Evolutionary conservation across 1,140 invertebrate species (phyloP).

Genomic region (Drosophila subobscura): DNA sequence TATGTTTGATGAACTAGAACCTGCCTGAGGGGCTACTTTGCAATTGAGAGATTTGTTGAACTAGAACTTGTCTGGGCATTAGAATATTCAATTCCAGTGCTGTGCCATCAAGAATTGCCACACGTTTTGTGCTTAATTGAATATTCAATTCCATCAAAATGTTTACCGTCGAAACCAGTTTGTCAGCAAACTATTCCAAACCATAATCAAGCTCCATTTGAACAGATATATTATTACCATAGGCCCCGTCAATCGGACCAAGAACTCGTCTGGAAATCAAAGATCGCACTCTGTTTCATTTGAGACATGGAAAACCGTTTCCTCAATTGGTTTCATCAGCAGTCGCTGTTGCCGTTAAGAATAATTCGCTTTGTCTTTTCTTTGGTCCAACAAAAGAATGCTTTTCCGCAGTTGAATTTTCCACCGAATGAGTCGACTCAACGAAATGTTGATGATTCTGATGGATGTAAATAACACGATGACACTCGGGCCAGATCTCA

Average conservation of each 20-base stretch:
- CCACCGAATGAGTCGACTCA: constrained; percentile 13
- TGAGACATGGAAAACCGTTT: constrained; percentile 36
- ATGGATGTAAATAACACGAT: constrained; percentile 67
- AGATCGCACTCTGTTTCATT: background rate
- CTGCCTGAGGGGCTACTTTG: constrained; percentile 12
- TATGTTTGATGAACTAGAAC: constrained; percentile 46
- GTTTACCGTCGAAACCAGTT: constrained; percentile 22
- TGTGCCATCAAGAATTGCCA: background rate
- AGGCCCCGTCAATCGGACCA: constrained; percentile 1
- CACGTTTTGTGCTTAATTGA: constrained; percentile 10
- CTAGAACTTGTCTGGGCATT: constrained; percentile 29
- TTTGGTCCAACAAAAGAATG: constrained; percentile 55
- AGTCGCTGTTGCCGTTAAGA: background rate
- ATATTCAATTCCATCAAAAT: constrained; percentile 19
- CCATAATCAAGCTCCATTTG: constrained; percentile 31
- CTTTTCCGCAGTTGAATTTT: constrained; percentile 49
- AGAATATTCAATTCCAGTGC: background rate
- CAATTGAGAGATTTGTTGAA: constrained; percentile 21
- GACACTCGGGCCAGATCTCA: constrained; percentile 32
- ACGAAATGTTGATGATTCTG: constrained; percentile 57
- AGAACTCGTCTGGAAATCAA: constrained; percentile 23
- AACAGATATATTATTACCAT: constrained; percentile 20
- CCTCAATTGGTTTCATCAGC: constrained; percentile 41
- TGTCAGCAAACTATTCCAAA: constrained; percentile 18
- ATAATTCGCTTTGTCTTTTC: constrained; percentile 21